These are phyloP conservation scores for Cryptoblepharus egeriae DNA, from an alignment of 2,797 vertebrate species.

Conservation along the genomic window DNA sequence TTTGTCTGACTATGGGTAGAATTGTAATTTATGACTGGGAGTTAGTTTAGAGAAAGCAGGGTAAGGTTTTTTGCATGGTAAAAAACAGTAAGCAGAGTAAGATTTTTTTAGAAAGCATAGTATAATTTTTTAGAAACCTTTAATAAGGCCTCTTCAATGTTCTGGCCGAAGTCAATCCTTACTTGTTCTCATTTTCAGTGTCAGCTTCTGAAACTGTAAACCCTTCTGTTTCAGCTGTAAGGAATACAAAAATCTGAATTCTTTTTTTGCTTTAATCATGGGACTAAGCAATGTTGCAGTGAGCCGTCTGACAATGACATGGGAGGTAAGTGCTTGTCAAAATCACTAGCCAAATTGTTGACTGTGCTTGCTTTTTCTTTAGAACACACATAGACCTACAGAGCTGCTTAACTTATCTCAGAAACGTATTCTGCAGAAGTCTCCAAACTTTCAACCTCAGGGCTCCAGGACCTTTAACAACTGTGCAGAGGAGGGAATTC, in stretches of 20 bases:
- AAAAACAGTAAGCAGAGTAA: background rate
- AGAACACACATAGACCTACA: too few relatives aligned
- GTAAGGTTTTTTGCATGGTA: rapidly evolving
- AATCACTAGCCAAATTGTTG: background rate
- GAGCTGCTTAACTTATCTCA: background rate
- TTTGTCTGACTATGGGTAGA: background rate
- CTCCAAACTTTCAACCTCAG: too few relatives aligned
- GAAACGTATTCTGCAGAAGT: too few relatives aligned
- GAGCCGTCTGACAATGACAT: constrained; percentile 92
- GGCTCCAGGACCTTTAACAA: too few relatives aligned
- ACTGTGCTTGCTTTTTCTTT: background rate
- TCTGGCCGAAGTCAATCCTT: background rate
- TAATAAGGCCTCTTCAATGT: background rate
- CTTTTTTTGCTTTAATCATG: constrained; percentile 96
- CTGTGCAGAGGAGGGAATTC: too few relatives aligned
- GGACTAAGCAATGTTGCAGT: constrained; percentile 96
- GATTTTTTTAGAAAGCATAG: background rate
- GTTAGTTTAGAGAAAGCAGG: background rate
- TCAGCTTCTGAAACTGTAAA: constrained; percentile 19
- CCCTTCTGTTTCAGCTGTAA: constrained; percentile 89
- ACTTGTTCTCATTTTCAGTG: background rate
- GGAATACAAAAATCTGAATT: constrained; percentile 96
- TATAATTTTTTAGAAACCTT: background rate
- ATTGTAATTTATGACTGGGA: background rate
- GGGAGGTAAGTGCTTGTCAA: constrained; percentile 89